Base-by-base conservation (phyloP, 1,140 invertebrate species). In the Cotesia vestalis region DNA sequence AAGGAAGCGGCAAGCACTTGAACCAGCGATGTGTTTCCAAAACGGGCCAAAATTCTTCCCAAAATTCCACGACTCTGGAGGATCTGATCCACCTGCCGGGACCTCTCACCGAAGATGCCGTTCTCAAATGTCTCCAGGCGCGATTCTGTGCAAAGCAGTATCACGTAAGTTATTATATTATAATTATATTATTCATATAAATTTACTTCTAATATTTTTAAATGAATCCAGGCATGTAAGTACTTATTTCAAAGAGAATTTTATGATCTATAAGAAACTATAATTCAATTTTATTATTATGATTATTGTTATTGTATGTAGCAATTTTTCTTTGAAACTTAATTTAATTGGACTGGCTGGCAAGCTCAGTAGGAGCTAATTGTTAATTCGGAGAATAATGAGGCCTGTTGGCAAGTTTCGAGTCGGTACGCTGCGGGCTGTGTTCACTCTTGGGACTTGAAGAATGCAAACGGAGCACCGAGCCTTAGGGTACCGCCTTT, bases 81-180 rank as follows among this genome's bases (percentile, higher is more conserved):
- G 96, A 98, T 88, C 90, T 98, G 70, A 97, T 97, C 84, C 95
- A 97, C 86, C 87, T 98, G 71, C 90, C 94, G 0, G 95, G 95
- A 55, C 96, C 96, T 53, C 90, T 98, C 53, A 98, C 95, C 11
- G 96, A 98, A 83, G 95, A 98, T 83, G 95, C 95, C 40, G 92
- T 98, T 0, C 93, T 97, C 80, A 93, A 95, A 83, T 95, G 94
- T 78, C 89, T 98, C 27, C 95, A 97, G 78, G 92, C 95, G 9
- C 89, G 96, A 75, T 98, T 97, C 86, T 92, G 91, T 76, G 91
- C 92, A 62, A 91, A 93, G 66, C 92, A 95, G 77, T 96, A 94
- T 80, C 96, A 95, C 88, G 96, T 98, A 14, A 17, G 17, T 64
- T 8, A 38, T 6, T 12, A 27, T 12, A 27, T 62, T 5, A 46